Conservation (phyloP, 64 coral and sea anemone species). For the Exaiptasia diaphana region DNA sequence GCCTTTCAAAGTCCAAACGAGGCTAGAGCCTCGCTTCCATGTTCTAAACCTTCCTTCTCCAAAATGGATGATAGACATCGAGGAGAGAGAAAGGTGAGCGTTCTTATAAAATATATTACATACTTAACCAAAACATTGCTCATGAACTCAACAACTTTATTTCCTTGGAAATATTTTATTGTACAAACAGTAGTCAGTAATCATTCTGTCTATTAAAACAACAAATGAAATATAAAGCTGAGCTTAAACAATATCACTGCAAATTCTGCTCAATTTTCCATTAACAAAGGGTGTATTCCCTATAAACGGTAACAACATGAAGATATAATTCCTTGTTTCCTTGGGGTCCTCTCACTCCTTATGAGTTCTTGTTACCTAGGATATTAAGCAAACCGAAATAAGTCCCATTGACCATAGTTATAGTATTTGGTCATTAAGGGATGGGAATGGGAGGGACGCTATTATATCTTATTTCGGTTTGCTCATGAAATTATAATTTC, state of each 20-base stretch:
- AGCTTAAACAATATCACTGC: neutral
- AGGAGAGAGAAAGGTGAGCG: neutral
- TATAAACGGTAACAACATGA: neutral
- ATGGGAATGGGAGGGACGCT: slow-evolving; percentile 18
- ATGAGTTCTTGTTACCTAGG: neutral
- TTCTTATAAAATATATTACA: neutral
- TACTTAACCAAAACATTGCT: neutral
- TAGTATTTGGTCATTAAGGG: neutral
- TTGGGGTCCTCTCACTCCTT: neutral
- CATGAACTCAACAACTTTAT: neutral
- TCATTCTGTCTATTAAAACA: neutral
- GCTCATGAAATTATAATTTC: slow-evolving; percentile 47
- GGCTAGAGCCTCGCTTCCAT: slow-evolving; percentile 23
- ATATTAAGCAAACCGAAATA: slow-evolving; percentile 31
- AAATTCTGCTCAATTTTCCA: no score
- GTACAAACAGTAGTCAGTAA: neutral
- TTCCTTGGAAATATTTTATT: neutral
- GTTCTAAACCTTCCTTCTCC: no score
- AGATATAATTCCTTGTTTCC: neutral
- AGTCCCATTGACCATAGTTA: neutral
- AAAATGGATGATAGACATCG: neutral
- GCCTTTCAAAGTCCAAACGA: neutral
- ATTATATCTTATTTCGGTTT: slow-evolving; percentile 63
- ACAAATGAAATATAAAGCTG: neutral
- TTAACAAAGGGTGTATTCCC: no score